Conservation (phyloP, 2,888 invertebrate genomes). For the Glaucopsyche alexis region DNA sequence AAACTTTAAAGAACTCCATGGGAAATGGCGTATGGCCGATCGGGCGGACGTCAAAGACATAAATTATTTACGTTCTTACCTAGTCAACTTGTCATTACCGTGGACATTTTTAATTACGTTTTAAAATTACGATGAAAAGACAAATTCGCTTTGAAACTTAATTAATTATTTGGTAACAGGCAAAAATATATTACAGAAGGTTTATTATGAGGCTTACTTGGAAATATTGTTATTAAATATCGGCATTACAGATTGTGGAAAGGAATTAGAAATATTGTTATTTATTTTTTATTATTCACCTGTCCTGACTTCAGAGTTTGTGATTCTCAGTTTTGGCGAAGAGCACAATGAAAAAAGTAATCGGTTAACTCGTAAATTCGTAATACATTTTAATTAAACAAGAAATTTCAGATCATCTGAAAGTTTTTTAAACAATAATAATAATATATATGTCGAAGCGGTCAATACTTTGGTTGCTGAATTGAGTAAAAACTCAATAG, state of each 20-base stretch:
- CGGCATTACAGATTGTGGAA: background rate
- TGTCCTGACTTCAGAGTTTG: too few species aligned
- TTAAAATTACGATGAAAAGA: constrained; percentile 28
- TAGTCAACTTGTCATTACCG: constrained; percentile 36
- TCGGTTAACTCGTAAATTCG: too few species aligned
- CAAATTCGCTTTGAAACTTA: constrained; percentile 23
- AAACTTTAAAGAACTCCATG: constrained; percentile 14
- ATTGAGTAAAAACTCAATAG: too few species aligned
- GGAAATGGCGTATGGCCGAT: constrained; percentile 33
- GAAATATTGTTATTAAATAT: background rate
- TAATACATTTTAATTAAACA: too few species aligned
- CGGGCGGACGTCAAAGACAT: constrained; percentile 34
- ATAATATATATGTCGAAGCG: too few species aligned
- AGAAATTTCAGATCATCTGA: too few species aligned
- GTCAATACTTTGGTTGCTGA: too few species aligned
- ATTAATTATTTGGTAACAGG: constrained; percentile 14
- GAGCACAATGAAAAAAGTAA: too few species aligned
- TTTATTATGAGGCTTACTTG: background rate
- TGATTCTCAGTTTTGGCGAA: too few species aligned
- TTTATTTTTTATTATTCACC: too few species aligned
- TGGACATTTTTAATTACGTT: constrained; percentile 37
- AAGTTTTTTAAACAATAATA: too few species aligned
- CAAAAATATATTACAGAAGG: constrained; percentile 17
- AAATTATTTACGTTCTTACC: constrained; percentile 34
- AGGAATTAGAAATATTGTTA: background rate